Conservation (phyloP, 1,140 invertebrate genomes). For the Monomorium pharaonis region DNA sequence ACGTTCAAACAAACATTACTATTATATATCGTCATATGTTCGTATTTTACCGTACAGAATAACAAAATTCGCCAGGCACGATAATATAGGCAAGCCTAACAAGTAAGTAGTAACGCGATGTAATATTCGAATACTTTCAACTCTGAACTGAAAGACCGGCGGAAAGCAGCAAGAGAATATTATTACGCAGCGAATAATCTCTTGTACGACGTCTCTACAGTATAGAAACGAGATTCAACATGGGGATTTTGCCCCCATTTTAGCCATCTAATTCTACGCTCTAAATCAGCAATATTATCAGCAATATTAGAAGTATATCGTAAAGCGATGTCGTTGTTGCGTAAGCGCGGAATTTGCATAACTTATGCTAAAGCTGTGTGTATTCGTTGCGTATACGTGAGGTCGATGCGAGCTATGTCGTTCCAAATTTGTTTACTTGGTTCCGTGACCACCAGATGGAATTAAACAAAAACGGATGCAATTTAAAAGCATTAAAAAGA, state of each 20-base stretch:
- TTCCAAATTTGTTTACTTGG: neutral
- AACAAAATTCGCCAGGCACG: neutral
- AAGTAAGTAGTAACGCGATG: neutral
- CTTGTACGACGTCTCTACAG: neutral
- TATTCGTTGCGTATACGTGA: constrained; percentile 12
- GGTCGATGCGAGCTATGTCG: neutral
- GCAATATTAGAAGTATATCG: neutral
- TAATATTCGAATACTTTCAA: neutral
- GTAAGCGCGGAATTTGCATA: constrained; percentile 26
- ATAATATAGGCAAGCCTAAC: neutral
- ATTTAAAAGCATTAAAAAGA: neutral
- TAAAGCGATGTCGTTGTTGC: constrained; percentile 38
- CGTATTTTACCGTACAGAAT: neutral
- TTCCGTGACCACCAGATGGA: neutral
- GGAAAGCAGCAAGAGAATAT: neutral
- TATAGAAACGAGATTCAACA: neutral
- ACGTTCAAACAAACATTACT: constrained; percentile 4
- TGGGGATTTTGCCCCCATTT: neutral
- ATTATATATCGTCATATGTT: neutral
- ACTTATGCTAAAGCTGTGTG: constrained; percentile 53
- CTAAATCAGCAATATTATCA: constrained; percentile 31
- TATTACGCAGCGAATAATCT: neutral
- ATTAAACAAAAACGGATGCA: neutral
- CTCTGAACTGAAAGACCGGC: neutral
- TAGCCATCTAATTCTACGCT: constrained; percentile 22